These are phyloP conservation scores for Caenorhabditis macrosperma DNA, from an alignment of 2,888 invertebrate genomes.

Conservation along the genomic window DNA sequence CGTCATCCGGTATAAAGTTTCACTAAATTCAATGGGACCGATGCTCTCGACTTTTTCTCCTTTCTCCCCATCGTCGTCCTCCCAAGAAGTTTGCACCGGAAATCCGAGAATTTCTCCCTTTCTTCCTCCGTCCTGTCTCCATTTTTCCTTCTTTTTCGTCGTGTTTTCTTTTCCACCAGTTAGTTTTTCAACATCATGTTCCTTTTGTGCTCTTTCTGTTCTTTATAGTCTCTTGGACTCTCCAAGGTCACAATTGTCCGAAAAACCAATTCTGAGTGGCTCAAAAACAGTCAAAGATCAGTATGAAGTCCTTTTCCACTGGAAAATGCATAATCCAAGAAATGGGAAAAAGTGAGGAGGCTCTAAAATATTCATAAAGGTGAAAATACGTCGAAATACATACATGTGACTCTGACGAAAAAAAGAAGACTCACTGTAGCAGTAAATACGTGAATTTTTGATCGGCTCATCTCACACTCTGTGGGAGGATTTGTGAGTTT, in stretches of 20 bases:
- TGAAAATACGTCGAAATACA: constrained; percentile 12
- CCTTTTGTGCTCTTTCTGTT: neutral
- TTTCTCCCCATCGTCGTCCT: constrained; percentile 34
- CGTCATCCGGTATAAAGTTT: constrained; percentile 60
- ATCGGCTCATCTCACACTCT: neutral
- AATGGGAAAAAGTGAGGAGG: neutral
- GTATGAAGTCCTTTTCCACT: neutral
- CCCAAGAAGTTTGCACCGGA: constrained; percentile 55
- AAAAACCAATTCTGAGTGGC: too few relatives aligned
- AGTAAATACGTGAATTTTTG: neutral
- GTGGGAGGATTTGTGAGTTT: neutral
- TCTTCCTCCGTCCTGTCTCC: constrained; percentile 11
- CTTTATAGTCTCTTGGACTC: neutral
- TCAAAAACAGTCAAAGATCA: too few relatives aligned
- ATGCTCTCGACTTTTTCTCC: constrained; percentile 45
- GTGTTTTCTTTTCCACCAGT: constrained; percentile 21
- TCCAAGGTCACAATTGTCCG: too few relatives aligned
- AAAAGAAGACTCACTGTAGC: constrained; percentile 3
- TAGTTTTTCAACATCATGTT: constrained; percentile 27
- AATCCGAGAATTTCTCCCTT: constrained; percentile 52
- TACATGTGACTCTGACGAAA: neutral
- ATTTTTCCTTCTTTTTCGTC: neutral
- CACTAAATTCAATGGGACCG: constrained; percentile 57
- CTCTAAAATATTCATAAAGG: constrained; percentile 18
- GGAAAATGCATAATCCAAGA: too few relatives aligned